phyloP scores from a whole-genome alignment of 2,888 invertebrate species.

The Carabus problematicus region DNA sequence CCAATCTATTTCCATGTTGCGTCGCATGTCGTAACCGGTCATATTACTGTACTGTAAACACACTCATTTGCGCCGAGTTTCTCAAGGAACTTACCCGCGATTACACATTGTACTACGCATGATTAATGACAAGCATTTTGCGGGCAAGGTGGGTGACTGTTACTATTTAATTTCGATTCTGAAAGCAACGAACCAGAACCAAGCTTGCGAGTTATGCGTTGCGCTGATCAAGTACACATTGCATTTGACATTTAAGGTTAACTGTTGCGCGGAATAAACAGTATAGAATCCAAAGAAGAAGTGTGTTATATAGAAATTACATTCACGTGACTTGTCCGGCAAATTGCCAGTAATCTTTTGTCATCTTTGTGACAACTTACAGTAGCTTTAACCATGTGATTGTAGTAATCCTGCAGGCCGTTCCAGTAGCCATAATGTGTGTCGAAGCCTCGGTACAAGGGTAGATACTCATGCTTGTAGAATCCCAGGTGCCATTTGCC shows the following conservation, averaged over 20 bases:
- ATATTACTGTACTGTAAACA: slow-evolving; percentile 56
- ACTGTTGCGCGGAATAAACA: no score
- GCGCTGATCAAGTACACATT: no score
- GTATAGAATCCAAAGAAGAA: no score
- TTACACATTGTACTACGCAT: no score
- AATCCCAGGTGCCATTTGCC: slow-evolving; percentile 91
- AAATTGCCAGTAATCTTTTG: no score
- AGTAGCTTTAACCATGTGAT: slow-evolving; percentile 63
- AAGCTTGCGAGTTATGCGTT: no score
- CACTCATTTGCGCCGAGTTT: slow-evolving; percentile 1
- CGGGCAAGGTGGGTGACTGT: not conserved
- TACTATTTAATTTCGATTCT: no score
- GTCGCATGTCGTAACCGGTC: slow-evolving; percentile 68
- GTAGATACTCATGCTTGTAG: slow-evolving; percentile 73
- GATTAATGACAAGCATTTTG: not conserved
- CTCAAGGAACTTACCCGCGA: no score
- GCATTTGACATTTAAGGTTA: no score
- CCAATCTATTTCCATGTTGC: slow-evolving; percentile 65
- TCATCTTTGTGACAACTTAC: slow-evolving; percentile 53
- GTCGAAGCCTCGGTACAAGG: slow-evolving; percentile 79
- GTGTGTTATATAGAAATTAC: no score
- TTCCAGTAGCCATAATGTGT: slow-evolving; percentile 86
- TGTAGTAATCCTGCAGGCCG: slow-evolving; percentile 82
- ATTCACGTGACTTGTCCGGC: no score
- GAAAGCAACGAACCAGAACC: no score